These are phyloP conservation scores for Colletes gigas DNA, from an alignment of 1,140 invertebrate genomes.

Conservation along the genomic window DNA sequence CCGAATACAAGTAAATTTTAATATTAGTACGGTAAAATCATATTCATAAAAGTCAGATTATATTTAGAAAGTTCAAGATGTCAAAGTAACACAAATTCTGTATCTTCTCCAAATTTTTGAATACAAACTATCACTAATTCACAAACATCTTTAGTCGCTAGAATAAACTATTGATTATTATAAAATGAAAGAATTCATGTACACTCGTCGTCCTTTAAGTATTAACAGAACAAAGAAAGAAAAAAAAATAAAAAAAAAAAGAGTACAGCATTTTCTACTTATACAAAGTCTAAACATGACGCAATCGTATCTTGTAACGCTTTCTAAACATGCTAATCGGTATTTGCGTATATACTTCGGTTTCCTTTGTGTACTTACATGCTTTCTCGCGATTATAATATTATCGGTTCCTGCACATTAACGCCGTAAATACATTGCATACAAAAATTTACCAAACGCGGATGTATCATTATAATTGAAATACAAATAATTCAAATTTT, in stretches of 20 bases:
- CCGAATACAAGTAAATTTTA: background rate
- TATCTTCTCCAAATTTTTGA: background rate
- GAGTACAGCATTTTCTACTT: slow-evolving; percentile 14
- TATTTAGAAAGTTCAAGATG: no score
- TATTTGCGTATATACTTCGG: slow-evolving; percentile 8
- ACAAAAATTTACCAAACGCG: background rate
- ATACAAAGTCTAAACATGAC: slow-evolving; percentile 5
- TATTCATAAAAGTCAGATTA: background rate
- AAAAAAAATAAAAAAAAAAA: background rate
- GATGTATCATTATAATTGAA: background rate
- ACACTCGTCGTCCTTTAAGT: slow-evolving; percentile 21
- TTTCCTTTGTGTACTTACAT: background rate
- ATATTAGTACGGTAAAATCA: background rate
- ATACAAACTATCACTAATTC: background rate
- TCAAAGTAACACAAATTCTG: no score
- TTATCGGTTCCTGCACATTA: background rate
- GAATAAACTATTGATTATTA: background rate
- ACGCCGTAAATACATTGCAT: background rate
- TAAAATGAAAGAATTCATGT: background rate
- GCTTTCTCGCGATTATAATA: background rate
- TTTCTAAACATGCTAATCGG: slow-evolving; percentile 6
- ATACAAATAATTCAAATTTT: background rate
- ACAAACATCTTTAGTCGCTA: background rate
- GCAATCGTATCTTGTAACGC: slow-evolving; percentile 12
- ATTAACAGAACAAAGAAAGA: slow-evolving; percentile 5